Conservation (phyloP, 2,888 invertebrate species). For the Apomyelois bistriatella region DNA sequence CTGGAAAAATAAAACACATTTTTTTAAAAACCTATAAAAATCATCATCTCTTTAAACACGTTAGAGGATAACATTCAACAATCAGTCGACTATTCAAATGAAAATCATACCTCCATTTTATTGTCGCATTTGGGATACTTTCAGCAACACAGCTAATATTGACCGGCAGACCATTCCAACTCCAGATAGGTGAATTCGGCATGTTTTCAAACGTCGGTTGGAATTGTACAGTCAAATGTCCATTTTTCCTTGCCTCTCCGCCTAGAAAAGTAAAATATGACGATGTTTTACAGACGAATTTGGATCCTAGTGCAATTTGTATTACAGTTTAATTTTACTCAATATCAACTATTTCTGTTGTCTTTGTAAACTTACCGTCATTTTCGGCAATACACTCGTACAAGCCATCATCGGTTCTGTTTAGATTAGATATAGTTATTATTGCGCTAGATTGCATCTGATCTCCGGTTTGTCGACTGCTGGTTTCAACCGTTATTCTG, state of each 20-base stretch:
- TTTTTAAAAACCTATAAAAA: too few species aligned
- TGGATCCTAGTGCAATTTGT: not conserved
- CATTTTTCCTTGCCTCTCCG: constrained; percentile 86
- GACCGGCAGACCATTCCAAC: constrained; percentile 89
- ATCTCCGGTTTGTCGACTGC: constrained; percentile 61
- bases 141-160: constrained; percentile 94
- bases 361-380: constrained; percentile 63
- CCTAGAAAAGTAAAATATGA: constrained; percentile 45
- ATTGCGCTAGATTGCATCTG: constrained; percentile 80
- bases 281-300: not conserved
- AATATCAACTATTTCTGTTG: not conserved
- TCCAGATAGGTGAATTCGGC: constrained; percentile 87
- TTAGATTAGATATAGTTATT: constrained; percentile 83
- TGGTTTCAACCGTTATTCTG: constrained; percentile 83
- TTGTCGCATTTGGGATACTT: constrained; percentile 94
- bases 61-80: too few species aligned
- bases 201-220: constrained; percentile 88
- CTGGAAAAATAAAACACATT: too few species aligned
- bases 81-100: constrained; percentile 8
- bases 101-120: constrained; percentile 85
- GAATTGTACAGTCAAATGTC: constrained; percentile 91
- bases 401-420: constrained; percentile 90
- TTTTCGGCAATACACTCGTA: constrained; percentile 93
- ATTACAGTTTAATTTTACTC: too few species aligned
- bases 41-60: not conserved